A percentile compares a stretch with the other conserved stretches of the same genome.
Conservation (phyloP, 2,113 vertebrate species). For the Argyrosomus japonicus region DNA sequence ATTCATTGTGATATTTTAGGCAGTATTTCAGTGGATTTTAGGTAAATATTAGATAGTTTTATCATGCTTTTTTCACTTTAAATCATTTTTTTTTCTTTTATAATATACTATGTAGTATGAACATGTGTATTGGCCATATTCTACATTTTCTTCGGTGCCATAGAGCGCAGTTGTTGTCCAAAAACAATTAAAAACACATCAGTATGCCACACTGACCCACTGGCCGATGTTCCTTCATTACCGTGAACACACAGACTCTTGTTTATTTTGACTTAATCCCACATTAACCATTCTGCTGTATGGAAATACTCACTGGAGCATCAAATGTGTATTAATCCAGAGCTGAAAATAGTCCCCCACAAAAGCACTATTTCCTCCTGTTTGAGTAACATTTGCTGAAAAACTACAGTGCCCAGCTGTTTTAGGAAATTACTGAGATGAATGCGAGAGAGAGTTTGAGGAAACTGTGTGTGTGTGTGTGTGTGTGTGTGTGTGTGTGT, state of each 20-base stretch:
- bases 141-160: not conserved
- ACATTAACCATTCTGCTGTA: not conserved
- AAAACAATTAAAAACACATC: not conserved
- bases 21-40: not conserved
- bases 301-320: not conserved
- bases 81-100: not conserved
- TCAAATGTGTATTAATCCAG: not conserved
- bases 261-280: not conserved
- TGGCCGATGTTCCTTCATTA: not conserved
- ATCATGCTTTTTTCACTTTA: not conserved
- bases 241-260: not conserved
- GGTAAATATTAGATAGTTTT: not conserved
- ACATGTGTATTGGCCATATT: not conserved
- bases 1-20: constrained; percentile 2
- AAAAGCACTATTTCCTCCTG: not conserved
- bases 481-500: not conserved
- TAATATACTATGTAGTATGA: not conserved
- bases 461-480: not conserved
- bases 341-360: not conserved
- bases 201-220: not conserved
- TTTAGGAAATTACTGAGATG: not conserved
- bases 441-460: not conserved
- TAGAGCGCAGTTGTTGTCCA: not conserved
- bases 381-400: not conserved
- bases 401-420: not conserved